phyloP scores from a whole-genome alignment of 1,140 invertebrate species.

The Formica exsecta region DNA sequence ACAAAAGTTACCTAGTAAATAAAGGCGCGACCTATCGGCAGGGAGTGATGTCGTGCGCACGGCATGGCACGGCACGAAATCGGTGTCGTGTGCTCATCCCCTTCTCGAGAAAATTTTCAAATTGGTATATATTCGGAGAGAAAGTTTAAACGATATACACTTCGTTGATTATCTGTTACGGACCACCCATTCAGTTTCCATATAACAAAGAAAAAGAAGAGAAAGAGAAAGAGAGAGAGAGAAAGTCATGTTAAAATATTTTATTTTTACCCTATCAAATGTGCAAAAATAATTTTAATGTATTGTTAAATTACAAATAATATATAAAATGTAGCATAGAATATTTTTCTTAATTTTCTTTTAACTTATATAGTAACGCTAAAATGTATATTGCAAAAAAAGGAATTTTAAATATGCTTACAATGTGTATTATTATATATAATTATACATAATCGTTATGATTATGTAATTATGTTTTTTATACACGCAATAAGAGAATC shows the following conservation, averaged over 20 bases:
- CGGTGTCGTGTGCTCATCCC: neutral
- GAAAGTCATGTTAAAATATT: neutral
- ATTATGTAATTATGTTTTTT: too few species aligned
- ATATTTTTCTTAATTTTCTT: neutral
- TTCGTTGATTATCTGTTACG: neutral
- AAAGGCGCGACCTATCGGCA: constrained; percentile 32
- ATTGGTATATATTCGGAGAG: neutral
- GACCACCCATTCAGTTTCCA: neutral
- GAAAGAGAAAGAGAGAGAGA: too few species aligned
- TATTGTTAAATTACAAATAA: neutral
- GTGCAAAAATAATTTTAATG: neutral
- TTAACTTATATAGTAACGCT: neutral
- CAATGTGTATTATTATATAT: too few species aligned
- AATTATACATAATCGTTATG: too few species aligned
- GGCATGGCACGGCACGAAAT: constrained; percentile 14
- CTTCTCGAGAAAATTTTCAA: neutral
- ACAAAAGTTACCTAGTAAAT: constrained; percentile 64
- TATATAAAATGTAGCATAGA: neutral
- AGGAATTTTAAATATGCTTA: neutral
- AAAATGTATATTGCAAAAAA: neutral
- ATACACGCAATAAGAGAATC: neutral
- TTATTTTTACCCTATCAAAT: constrained; percentile 13
- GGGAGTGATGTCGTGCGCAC: constrained; percentile 49
- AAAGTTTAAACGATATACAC: neutral
- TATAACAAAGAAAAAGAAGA: too few species aligned